A percentile compares a stretch with the other conserved stretches of the same genome.
Conservation (phyloP, 2,113 vertebrate species). For the Labeo catla region DNA sequence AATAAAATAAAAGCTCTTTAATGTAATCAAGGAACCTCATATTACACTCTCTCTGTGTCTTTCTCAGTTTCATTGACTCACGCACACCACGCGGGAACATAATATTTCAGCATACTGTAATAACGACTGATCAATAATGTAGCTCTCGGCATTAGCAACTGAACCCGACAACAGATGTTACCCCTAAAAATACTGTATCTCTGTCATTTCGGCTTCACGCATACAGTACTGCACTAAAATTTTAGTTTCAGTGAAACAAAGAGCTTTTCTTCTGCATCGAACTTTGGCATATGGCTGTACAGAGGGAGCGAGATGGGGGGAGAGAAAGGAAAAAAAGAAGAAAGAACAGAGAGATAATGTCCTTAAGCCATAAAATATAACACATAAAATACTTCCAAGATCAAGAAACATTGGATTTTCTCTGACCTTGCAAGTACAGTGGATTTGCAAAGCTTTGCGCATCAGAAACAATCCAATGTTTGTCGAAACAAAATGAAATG, state of each 20-base stretch:
- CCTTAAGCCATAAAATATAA: background rate
- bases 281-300: conserved; percentile 43
- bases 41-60: conserved; percentile 64
- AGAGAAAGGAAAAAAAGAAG: conserved; percentile 17
- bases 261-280: conserved; percentile 47
- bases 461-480: conserved; percentile 15
- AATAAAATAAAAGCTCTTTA: conserved; percentile 76
- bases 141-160: conserved; percentile 59
- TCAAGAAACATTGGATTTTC: background rate
- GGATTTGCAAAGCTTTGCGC: background rate
- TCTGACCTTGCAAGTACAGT: background rate
- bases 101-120: conserved; percentile 61
- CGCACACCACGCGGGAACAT: conserved; percentile 52
- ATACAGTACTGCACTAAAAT: conserved; percentile 16
- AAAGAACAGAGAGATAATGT: background rate
- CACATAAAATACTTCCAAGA: background rate
- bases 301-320: conserved; percentile 25
- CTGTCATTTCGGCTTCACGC: conserved; percentile 44
- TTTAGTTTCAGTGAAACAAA: conserved; percentile 51
- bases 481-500: conserved; percentile 18
- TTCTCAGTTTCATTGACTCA: conserved; percentile 59
- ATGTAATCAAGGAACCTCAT: conserved; percentile 82
- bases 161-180: conserved; percentile 58
- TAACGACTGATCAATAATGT: conserved; percentile 59
- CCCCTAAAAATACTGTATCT: conserved; percentile 52